Conservation (phyloP, 2,113 vertebrate genomes). For the Antigone vipio region DNA sequence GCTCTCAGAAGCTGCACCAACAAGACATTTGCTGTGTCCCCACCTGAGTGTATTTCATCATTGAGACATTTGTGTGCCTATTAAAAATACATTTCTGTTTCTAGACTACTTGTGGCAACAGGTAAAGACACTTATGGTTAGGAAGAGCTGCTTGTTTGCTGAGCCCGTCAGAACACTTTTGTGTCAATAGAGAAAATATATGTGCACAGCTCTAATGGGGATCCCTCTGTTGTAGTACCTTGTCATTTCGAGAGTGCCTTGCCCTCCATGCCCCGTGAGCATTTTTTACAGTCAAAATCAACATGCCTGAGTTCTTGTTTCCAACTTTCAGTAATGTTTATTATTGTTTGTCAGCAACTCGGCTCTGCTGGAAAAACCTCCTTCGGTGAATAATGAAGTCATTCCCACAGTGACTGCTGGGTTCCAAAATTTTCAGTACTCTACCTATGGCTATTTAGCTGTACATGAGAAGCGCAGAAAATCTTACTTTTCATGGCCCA, state of each 20-base stretch:
- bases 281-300: constrained; percentile 43
- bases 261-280: constrained; percentile 7
- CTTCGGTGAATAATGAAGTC: constrained; percentile 55
- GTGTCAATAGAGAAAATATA: constrained; percentile 49
- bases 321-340: constrained; percentile 52
- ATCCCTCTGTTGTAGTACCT: constrained; percentile 15
- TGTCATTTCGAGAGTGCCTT: constrained; percentile 20
- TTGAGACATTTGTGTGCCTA: neutral
- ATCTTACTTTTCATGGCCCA: constrained; percentile 63
- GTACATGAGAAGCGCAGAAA: constrained; percentile 46
- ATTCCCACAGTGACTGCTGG: constrained; percentile 62
- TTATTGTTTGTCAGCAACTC: constrained; percentile 61
- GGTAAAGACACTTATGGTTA: neutral
- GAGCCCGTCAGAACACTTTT: constrained; percentile 18
- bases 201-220: constrained; percentile 47
- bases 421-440: constrained; percentile 61
- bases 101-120: constrained; percentile 7
- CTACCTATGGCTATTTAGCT: constrained; percentile 65
- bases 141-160: constrained; percentile 31
- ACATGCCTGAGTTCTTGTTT: constrained; percentile 42
- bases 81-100: constrained; percentile 34
- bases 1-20: neutral
- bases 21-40: neutral
- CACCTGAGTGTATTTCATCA: neutral
- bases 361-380: constrained; percentile 48